These are phyloP conservation scores for Zaprionus africanus DNA, from an alignment of 1,140 invertebrate genomes.

Conservation along the genomic window DNA sequence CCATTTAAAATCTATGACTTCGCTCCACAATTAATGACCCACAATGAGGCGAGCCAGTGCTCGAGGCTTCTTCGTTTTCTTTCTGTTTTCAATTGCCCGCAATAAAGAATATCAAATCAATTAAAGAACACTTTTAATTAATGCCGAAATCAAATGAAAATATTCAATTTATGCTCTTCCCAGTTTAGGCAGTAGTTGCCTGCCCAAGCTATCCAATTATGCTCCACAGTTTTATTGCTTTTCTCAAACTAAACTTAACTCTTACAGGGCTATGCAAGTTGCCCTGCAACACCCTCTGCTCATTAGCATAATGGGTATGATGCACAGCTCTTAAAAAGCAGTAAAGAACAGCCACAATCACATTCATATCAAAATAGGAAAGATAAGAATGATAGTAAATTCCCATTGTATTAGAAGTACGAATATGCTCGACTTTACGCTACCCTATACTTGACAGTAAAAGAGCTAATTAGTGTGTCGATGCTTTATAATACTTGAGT, in stretches of 20 bases:
- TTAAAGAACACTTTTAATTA: constrained; percentile 47
- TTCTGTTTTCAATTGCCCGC: constrained; percentile 47
- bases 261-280: not conserved
- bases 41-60: constrained; percentile 15
- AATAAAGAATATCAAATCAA: constrained; percentile 57
- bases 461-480: no score
- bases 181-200: constrained; percentile 17
- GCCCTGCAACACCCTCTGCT: not conserved
- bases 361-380: not conserved
- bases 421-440: not conserved
- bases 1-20: constrained; percentile 57
- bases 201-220: constrained; percentile 36
- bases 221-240: constrained; percentile 27
- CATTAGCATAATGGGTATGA: constrained; percentile 4
- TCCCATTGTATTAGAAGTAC: no score
- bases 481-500: not conserved
- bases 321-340: not conserved
- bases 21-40: constrained; percentile 46
- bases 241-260: not conserved
- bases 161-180: constrained; percentile 41
- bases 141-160: constrained; percentile 54
- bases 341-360: not conserved
- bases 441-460: not conserved
- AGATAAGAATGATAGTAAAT: not conserved
- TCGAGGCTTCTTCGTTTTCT: constrained; percentile 15